Evolutionary conservation across 2,113 vertebrate species (phyloP).

Genomic region (Trochalopteron elliotii): DNA sequence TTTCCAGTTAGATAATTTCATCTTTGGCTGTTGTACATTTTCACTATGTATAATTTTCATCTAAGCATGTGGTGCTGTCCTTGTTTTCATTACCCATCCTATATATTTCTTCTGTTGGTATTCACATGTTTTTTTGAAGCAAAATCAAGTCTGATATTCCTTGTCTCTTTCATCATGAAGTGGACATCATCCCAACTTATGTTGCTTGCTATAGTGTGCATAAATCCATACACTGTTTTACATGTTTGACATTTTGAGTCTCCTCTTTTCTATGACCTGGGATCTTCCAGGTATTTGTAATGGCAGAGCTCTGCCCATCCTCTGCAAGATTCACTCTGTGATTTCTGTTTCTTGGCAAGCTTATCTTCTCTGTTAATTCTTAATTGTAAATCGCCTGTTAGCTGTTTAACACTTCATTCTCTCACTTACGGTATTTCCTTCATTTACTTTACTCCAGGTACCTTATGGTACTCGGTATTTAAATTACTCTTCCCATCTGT

Average conservation of each 20-base stretch:
- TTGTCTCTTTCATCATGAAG: background rate
- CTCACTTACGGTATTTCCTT: conserved; percentile 7
- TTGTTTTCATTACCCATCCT: background rate
- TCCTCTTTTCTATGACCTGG: background rate
- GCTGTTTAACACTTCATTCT: background rate
- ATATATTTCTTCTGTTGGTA: background rate
- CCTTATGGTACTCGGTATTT: conserved; percentile 27
- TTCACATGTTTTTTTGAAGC: background rate
- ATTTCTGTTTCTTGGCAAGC: background rate
- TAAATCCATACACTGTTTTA: background rate
- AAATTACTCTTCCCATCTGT: conserved; percentile 56
- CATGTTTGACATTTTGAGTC: background rate
- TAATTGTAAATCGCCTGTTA: conserved; percentile 32
- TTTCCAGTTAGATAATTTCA: background rate
- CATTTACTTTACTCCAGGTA: conserved; percentile 55
- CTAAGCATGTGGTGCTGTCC: background rate
- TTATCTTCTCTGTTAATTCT: conserved; percentile 10
- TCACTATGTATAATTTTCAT: background rate
- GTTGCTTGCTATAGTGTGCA: background rate
- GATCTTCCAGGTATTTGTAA: background rate
- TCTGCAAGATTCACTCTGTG: background rate
- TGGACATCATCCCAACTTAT: background rate
- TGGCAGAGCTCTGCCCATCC: background rate
- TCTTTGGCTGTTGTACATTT: background rate
- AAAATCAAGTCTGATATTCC: background rate